phyloP scores from a whole-genome alignment of 2,888 invertebrate species.

The Microctonus hyperodae region DNA sequence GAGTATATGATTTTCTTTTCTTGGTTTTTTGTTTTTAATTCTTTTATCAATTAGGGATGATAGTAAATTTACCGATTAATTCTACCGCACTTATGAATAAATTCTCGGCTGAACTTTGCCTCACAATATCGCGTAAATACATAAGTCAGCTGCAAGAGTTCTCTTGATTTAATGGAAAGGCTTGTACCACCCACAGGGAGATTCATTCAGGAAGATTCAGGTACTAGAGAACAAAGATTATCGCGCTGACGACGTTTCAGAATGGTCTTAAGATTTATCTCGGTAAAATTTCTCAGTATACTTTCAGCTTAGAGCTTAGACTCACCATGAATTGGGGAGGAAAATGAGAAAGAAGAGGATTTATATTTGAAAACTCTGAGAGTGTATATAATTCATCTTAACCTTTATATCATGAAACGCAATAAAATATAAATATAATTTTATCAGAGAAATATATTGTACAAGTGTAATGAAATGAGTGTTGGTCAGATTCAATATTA shows the following conservation, averaged over 20 bases:
- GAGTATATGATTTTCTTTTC: too few relatives aligned
- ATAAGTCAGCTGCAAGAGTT: conserved; percentile 34
- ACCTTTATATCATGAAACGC: not conserved
- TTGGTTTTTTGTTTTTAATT: conserved; percentile 15
- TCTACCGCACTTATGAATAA: conserved; percentile 4
- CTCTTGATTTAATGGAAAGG: conserved; percentile 26
- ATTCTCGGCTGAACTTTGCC: conserved; percentile 5
- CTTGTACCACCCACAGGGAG: conserved; percentile 8
- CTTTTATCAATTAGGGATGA: not conserved
- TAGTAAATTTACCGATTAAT: not conserved
- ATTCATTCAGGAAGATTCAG: conserved; percentile 36
- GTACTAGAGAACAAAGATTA: conserved; percentile 39
- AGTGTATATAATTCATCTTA: not conserved
- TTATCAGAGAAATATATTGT: not conserved
- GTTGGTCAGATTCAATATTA: not conserved
- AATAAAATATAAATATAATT: not conserved
- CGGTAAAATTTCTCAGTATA: conserved; percentile 30
- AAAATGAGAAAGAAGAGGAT: not conserved
- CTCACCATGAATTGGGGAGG: conserved; percentile 27
- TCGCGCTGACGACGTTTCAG: conserved; percentile 30
- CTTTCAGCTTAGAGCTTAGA: conserved; percentile 25
- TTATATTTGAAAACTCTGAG: not conserved
- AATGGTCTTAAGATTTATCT: conserved; percentile 34
- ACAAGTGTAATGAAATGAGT: not conserved
- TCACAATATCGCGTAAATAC: conserved; percentile 29